phyloP scores from a whole-genome alignment of 2,113 vertebrate genomes.

The Pampusana beccarii region DNA sequence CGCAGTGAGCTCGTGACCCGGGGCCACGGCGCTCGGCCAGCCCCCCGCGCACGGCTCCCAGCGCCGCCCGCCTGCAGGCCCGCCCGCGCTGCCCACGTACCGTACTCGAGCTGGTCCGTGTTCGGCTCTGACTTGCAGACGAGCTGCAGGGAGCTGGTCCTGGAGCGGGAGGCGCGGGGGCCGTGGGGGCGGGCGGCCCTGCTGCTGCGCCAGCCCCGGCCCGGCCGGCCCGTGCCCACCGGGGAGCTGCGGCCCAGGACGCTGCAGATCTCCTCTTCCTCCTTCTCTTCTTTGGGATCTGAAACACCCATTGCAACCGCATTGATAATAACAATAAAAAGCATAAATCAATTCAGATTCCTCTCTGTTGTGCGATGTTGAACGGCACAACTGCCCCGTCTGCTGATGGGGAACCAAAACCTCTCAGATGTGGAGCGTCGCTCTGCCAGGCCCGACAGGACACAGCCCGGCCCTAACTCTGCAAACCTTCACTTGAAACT shows the following conservation, averaged over 20 bases:
- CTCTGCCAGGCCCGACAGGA: not conserved
- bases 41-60: not conserved
- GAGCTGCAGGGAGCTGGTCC: constrained; percentile 75
- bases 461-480: not conserved
- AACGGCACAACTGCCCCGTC: not conserved
- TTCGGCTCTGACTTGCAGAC: constrained; percentile 91
- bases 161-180: constrained; percentile 72
- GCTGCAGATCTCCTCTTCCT: constrained; percentile 67
- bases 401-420: rapidly evolving
- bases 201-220: constrained; percentile 77
- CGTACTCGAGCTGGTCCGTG: constrained; percentile 78
- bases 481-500: not conserved
- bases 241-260: constrained; percentile 48
- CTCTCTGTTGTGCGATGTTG: rapidly evolving
- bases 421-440: rapidly evolving
- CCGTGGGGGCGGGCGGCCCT: constrained; percentile 70
- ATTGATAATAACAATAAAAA: not conserved
- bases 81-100: constrained; percentile 57
- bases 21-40: not conserved
- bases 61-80: too few relatives aligned
- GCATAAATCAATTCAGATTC: not conserved
- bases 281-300: constrained; percentile 81
- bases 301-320: not conserved
- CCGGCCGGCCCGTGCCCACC: constrained; percentile 11
- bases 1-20: not conserved